phyloP scores from a whole-genome alignment of 2,888 invertebrate species.

The Hirtodrosophila confusa region DNA sequence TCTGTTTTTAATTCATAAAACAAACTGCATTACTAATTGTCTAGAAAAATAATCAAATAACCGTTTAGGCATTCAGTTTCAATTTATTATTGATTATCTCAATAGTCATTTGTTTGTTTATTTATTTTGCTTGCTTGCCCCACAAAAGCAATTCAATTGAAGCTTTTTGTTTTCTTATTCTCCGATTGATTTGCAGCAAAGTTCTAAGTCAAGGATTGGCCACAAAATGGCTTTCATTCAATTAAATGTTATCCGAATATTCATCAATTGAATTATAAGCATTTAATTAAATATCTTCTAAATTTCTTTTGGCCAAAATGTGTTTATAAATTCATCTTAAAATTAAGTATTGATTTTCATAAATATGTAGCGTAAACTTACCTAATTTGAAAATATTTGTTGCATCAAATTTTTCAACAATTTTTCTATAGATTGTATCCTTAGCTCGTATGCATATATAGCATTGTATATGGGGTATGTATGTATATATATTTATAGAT shows the following conservation, averaged over 20 bases:
- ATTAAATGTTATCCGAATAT: not conserved
- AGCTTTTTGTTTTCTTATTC: not conserved
- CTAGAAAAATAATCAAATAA: constrained; percentile 9
- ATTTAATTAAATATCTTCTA: constrained; percentile 1
- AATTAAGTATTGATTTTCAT: too few relatives aligned
- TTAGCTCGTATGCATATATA: constrained; percentile 29
- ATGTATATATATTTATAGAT: constrained; percentile 23
- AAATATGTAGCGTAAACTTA: constrained; percentile 15
- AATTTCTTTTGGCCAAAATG: not conserved
- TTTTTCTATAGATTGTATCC: constrained; percentile 38
- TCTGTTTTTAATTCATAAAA: constrained; percentile 4
- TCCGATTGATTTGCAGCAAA: constrained; percentile 8
- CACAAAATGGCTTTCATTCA: constrained; percentile 1
- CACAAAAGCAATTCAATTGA: not conserved
- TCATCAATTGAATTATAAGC: constrained; percentile 1
- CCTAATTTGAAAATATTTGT: constrained; percentile 41
- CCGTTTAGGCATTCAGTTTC: too few relatives aligned
- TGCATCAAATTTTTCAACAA: constrained; percentile 33
- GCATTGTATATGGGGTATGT: constrained; percentile 36
- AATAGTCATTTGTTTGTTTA: constrained; percentile 11
- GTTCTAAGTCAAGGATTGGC: not conserved
- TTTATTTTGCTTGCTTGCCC: constrained; percentile 1
- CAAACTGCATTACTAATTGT: constrained; percentile 19
- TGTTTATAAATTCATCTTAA: too few relatives aligned
- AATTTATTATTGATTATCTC: constrained; percentile 17